Conservation (phyloP, 2,888 invertebrate species). For the Hirtodrosophila alboralis region DNA sequence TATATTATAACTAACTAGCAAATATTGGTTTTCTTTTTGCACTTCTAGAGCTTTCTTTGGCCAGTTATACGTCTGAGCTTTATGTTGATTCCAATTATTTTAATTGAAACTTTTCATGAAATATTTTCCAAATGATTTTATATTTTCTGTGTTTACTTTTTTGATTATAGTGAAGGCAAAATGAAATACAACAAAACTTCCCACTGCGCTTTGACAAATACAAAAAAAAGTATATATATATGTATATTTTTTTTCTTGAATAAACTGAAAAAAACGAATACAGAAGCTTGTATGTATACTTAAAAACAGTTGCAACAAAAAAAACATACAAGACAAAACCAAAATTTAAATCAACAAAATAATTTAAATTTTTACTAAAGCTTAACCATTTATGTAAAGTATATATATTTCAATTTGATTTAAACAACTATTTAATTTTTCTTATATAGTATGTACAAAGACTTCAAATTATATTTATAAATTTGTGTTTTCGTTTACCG, state of each 20-base stretch:
- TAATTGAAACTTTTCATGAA: slow-evolving; percentile 9
- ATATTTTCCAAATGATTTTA: slow-evolving; percentile 52
- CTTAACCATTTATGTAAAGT: slow-evolving; percentile 41
- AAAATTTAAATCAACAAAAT: slow-evolving; percentile 28
- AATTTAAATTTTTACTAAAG: slow-evolving; percentile 27
- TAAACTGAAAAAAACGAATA: slow-evolving; percentile 46
- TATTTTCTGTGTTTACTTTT: slow-evolving; percentile 58
- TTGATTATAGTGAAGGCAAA: slow-evolving; percentile 78
- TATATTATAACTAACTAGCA: slow-evolving; percentile 12
- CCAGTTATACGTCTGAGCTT: slow-evolving; percentile 50
- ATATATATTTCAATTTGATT: slow-evolving; percentile 15
- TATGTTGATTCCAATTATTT: slow-evolving; percentile 25
- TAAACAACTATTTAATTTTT: slow-evolving; percentile 3
- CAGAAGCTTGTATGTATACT: slow-evolving; percentile 65
- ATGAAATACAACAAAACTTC: slow-evolving; percentile 84
- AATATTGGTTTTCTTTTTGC: slow-evolving; percentile 29
- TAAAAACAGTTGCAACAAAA: slow-evolving; percentile 45
- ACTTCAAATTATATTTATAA: slow-evolving; percentile 14
- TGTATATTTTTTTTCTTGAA: slow-evolving; percentile 39
- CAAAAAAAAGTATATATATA: slow-evolving; percentile 55
- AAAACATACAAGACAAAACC: slow-evolving; percentile 5
- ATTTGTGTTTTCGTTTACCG: not conserved
- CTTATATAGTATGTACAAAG: slow-evolving; percentile 8
- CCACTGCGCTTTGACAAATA: slow-evolving; percentile 84
- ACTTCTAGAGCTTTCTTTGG: slow-evolving; percentile 48